A percentile compares a stretch with the other conserved stretches of the same genome.
phyloP scores from a whole-genome alignment of 2,113 vertebrate genomes.

The Laticauda laticaudata region DNA sequence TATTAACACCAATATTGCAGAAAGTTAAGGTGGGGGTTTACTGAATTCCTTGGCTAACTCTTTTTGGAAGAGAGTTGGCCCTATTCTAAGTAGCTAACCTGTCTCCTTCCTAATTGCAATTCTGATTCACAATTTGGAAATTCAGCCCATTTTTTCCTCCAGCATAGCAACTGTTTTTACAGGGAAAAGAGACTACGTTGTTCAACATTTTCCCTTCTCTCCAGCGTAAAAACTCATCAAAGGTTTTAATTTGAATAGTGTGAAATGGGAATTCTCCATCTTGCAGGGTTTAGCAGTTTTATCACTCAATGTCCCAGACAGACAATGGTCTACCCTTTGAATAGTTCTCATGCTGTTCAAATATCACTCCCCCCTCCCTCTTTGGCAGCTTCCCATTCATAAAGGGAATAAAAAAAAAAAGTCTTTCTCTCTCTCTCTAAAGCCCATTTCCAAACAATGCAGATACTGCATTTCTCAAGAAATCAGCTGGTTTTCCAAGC shows the following conservation, averaged over 20 bases:
- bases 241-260: conserved; percentile 19
- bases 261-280: conserved; percentile 23
- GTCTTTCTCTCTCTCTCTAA: neutral
- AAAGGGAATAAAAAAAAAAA: neutral
- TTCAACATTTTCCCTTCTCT: conserved; percentile 32
- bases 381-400: neutral
- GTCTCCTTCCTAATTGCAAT: neutral
- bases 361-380: neutral
- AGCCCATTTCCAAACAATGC: neutral
- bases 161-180: neutral
- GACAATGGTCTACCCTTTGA: conserved; percentile 19
- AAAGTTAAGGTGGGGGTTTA: neutral
- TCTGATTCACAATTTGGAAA: neutral
- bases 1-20: neutral
- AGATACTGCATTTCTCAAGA: neutral
- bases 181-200: conserved; percentile 20
- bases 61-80: neutral
- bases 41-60: neutral
- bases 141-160: neutral
- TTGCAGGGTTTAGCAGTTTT: neutral
- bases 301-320: neutral
- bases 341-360: conserved; percentile 16
- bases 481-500: neutral
- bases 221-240: conserved; percentile 23
- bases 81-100: neutral